Base-by-base conservation (phyloP, 2,888 invertebrate genomes). In the Achlya flavicornis region DNA sequence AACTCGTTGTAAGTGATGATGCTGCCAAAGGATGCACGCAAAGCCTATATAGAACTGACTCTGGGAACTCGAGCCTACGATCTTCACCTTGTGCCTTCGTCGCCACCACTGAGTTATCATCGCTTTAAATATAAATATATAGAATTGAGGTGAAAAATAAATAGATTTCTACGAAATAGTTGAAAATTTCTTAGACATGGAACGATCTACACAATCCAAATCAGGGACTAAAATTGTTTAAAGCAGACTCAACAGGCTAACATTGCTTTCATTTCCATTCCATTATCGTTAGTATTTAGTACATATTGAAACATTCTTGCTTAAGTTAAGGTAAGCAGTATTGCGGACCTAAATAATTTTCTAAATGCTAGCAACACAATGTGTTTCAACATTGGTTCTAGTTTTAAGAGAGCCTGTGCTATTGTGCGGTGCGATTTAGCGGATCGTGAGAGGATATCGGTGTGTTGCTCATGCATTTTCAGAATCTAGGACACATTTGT, bases 371-470 rank as follows among this genome's bases (percentile, higher is more conserved):
- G 72, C 67, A 69, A 74, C 72, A 73, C 77, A 75, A 73, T 75
- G 66, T 63, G 75, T 77, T 75, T 68, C 66, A 75, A 79, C 60
- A 60, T 81, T 74, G 75, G 75, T 81, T 83, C 81, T 79, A 83
- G 81, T 80, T 83, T 79, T 78, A 77, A 76, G 79, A 68, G 75
- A 73, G 75, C 72, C 73, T 70, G 68, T 77, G 81, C 87, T 80
- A 88, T 87, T 85, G 88, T 89, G 80, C 77, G 79, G 71, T 66
- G 80, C 79, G 85, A 84, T 86, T 85, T 82, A 86, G 82, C 83
- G 83, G 87, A 89, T 90, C 87, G 89, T 86, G 88, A 83, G 83
- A 80, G 83, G 88, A 89, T 90, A 88, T 77, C 76, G 63, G 68
- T 83, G 73, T 72, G 79, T 79, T 75, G 75, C 63, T 81, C 77